Evolutionary conservation across 2,888 invertebrate genomes (phyloP).

Genomic region (Podabrus alpinus): DNA sequence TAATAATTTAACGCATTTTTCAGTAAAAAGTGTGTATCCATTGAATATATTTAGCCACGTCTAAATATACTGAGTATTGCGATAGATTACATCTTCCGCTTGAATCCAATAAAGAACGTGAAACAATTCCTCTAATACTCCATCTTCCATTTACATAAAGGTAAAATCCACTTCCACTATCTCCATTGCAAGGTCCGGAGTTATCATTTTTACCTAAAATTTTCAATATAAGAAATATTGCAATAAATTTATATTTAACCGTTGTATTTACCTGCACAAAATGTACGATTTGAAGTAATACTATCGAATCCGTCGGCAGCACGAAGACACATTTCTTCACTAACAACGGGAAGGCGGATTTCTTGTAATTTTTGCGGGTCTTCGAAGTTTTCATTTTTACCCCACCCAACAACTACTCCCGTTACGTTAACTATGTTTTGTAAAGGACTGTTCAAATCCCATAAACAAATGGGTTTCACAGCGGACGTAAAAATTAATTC

Average conservation of each 20-base stretch:
- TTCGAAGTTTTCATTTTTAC: constrained; percentile 55
- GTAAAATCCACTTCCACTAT: constrained; percentile 33
- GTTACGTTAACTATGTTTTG: constrained; percentile 40
- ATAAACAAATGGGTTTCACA: constrained; percentile 66
- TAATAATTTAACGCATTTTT: too few relatives aligned
- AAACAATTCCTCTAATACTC: constrained; percentile 33
- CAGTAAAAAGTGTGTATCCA: constrained; percentile 22
- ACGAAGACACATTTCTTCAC: constrained; percentile 60
- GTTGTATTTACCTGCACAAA: constrained; percentile 50
- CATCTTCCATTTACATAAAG: constrained; percentile 24
- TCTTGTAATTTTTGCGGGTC: constrained; percentile 57
- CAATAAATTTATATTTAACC: not conserved
- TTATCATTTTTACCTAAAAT: constrained; percentile 26
- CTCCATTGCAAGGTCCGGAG: constrained; percentile 35
- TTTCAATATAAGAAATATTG: not conserved
- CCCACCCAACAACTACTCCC: constrained; percentile 65
- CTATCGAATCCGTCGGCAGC: constrained; percentile 51
- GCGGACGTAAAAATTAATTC: constrained; percentile 58
- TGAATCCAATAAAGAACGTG: constrained; percentile 19
- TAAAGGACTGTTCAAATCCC: constrained; percentile 58
- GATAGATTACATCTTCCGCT: constrained; percentile 30
- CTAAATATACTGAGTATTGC: constrained; percentile 33
- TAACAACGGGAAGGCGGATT: constrained; percentile 59
- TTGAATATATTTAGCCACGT: constrained; percentile 25
- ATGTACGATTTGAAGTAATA: constrained; percentile 54